Evolutionary conservation across 2,113 vertebrate species (phyloP).

Genomic region (Todiramphus saurophagus): DNA sequence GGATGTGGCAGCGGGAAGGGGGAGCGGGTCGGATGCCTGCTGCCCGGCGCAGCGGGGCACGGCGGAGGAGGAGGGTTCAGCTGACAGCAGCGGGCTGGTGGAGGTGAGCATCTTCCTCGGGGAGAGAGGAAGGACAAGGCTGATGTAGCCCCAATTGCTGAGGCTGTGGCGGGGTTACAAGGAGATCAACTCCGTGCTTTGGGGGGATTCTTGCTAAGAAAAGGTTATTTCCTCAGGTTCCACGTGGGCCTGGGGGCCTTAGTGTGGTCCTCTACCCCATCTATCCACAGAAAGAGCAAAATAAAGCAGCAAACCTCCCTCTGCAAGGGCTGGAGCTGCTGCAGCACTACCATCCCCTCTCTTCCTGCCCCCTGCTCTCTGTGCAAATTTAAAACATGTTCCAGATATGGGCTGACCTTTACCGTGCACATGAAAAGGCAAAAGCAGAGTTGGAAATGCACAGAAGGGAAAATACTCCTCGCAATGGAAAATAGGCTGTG

Average conservation of each 20-base stretch:
- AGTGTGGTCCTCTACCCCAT: neutral
- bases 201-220: neutral
- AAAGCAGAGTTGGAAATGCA: neutral
- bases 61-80: neutral
- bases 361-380: slow-evolving; percentile 10
- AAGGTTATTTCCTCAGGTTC: neutral
- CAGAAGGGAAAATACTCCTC: neutral
- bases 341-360: neutral
- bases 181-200: rapidly evolving
- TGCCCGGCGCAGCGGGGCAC: neutral
- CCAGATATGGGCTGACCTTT: slow-evolving; percentile 47
- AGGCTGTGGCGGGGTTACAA: rapidly evolving
- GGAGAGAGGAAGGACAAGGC: neutral
- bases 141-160: neutral
- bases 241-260: neutral
- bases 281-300: neutral
- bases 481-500: neutral
- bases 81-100: neutral
- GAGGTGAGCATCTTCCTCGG: neutral
- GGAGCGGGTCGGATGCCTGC: rapidly evolving
- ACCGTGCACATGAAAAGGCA: neutral
- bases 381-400: slow-evolving; percentile 22
- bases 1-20: neutral
- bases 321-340: neutral
- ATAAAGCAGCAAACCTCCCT: neutral